Evolutionary conservation across 35 echinoderm and acorn worm species (phyloP).

Genomic region (Apostichopus californicus): DNA sequence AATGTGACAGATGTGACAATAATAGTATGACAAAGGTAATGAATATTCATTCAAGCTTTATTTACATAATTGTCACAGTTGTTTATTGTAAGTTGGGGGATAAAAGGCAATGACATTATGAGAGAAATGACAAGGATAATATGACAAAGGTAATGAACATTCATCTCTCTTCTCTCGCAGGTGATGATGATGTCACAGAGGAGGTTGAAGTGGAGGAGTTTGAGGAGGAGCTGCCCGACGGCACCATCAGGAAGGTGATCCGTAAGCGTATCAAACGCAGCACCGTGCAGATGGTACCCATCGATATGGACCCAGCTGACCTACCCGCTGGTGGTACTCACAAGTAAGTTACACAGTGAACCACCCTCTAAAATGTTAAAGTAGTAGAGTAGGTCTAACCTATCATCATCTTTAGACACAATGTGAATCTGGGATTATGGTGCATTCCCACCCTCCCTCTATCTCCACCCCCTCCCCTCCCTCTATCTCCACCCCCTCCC

Average conservation of each 20-base stretch:
- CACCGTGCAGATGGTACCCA: conserved; percentile 76
- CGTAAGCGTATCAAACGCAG: conserved; percentile 73
- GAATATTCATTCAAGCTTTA: too few relatives aligned
- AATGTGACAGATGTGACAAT: too few relatives aligned
- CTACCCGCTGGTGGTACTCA: conserved; percentile 68
- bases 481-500: too few relatives aligned
- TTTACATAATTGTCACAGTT: too few relatives aligned
- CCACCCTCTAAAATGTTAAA: background rate
- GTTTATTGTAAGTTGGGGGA: too few relatives aligned
- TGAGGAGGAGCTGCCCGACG: conserved; percentile 84
- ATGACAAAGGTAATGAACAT: too few relatives aligned
- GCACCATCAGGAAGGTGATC: conserved; percentile 88
- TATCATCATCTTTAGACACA: background rate
- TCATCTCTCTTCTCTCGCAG: background rate
- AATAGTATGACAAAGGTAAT: too few relatives aligned
- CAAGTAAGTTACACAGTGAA: conserved; percentile 53
- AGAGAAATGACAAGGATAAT: too few relatives aligned
- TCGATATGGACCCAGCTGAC: conserved; percentile 75
- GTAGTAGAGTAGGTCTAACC: background rate
- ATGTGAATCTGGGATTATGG: background rate
- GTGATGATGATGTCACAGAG: conserved; percentile 74
- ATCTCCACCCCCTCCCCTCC: too few relatives aligned
- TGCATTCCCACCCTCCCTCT: too few relatives aligned
- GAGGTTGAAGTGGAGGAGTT: conserved; percentile 88
- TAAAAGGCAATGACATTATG: too few relatives aligned